Evolutionary conservation across 2,888 invertebrate species (phyloP), one percentile per base, ranked within the genome.

Genomic region (Clunio marinus): DNA sequence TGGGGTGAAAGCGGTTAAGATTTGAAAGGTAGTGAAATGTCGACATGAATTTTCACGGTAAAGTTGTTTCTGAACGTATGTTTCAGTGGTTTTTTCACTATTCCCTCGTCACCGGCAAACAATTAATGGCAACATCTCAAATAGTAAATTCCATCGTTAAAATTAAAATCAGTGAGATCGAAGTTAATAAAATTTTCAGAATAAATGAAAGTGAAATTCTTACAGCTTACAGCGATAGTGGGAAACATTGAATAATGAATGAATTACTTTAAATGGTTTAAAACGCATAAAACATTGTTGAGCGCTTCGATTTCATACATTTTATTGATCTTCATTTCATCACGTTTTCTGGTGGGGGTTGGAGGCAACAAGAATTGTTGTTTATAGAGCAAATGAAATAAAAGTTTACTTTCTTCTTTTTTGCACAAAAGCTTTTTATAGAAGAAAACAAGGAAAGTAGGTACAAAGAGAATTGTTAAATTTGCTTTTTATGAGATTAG

Each of bases 91-190:
- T 45, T 55, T 55, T 24, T 13, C 8, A 8, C 35, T 35, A 8
- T n/a, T 13, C 35, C 35, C n/a, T 35, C 35, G 8, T 35, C 35
- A 2, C 35, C 35, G n/a, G 15, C 41, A 41, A 15, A 15, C n/a
- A 41, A 57, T 41, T 7, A 4, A 32, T 4, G 41, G 41, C 41
- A 15, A 41, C 7, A n/a, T 7, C 41, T 41, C 15, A 41, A 15
- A 15, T 15, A 15, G n/a, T 41, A 41, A 41, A 41, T 17, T 13
- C 17, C 46, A 65, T 46, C 63, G 63, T 37, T 46, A 45, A 65
- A 65, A 65, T 65, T 65, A 65, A 65, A 65, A 65, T 65, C 63
- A 65, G 37, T 37, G 17, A 65, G 46, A 65, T 65, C 25, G 27
- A 46, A 65, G 46, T 65, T 46, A 65, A 65, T 65, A 45, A 65